Evolutionary conservation across 2,113 vertebrate species (phyloP).

Genomic region (Calcarius ornatus): DNA sequence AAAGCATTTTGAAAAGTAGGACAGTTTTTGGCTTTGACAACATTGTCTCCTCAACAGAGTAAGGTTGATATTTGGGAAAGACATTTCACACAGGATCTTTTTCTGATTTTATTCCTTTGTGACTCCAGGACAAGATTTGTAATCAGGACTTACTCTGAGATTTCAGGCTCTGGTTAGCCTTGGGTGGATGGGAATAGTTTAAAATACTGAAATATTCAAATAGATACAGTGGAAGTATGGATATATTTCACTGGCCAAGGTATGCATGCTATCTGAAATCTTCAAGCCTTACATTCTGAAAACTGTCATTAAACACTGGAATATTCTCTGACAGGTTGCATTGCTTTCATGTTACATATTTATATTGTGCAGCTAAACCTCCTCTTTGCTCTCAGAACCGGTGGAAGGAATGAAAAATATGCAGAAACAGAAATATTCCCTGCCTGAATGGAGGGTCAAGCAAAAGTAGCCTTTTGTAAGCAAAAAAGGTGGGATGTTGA

Average conservation of each 20-base stretch:
- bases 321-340: slow-evolving; percentile 40
- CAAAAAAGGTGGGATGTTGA: background rate
- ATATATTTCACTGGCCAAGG: background rate
- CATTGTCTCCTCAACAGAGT: background rate
- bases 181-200: background rate
- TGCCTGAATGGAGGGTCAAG: background rate
- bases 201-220: slow-evolving; percentile 53
- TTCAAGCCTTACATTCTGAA: slow-evolving; percentile 35
- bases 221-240: background rate
- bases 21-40: background rate
- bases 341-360: slow-evolving; percentile 50
- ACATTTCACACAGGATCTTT: background rate
- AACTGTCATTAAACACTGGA: slow-evolving; percentile 44
- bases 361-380: slow-evolving; percentile 34
- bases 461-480: background rate
- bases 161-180: background rate
- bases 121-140: background rate
- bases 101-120: background rate
- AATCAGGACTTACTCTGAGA: background rate
- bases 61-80: background rate
- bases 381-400: slow-evolving; percentile 4
- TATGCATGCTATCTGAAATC: slow-evolving; percentile 6
- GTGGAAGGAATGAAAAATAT: slow-evolving; percentile 37
- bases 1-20: background rate
- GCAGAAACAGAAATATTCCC: background rate